These are phyloP conservation scores for Synanthedon andrenaeformis DNA, from an alignment of 2,888 invertebrate genomes.

Conservation along the genomic window DNA sequence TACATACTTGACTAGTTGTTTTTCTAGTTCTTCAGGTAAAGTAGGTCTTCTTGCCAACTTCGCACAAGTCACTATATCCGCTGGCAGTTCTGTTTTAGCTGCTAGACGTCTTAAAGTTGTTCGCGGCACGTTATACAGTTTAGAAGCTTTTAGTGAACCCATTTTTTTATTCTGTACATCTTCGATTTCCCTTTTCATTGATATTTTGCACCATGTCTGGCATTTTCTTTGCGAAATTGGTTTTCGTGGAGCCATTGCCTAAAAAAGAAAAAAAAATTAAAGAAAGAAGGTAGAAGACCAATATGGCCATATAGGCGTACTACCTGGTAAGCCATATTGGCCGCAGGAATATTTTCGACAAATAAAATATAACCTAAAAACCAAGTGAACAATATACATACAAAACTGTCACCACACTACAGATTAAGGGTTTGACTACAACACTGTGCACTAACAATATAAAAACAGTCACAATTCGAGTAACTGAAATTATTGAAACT, in stretches of 20 bases:
- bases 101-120: too few species aligned
- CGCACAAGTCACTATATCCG: too few species aligned
- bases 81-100: too few species aligned
- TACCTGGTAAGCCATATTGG: neutral
- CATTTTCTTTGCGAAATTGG: constrained; percentile 5
- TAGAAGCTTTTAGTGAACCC: too few species aligned
- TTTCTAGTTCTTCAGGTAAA: too few species aligned
- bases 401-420: neutral
- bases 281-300: neutral
- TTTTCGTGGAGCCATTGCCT: constrained; percentile 6
- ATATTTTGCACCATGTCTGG: constrained; percentile 5
- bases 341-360: neutral
- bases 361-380: neutral
- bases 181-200: constrained; percentile 6
- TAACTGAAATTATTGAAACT: neutral
- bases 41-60: too few species aligned
- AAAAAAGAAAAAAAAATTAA: neutral
- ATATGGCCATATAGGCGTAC: too few species aligned
- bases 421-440: neutral
- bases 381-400: neutral
- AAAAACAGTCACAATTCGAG: neutral
- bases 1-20: too few species aligned
- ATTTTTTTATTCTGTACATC: too few species aligned
- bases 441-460: neutral
- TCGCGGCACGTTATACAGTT: too few species aligned